Evolutionary conservation across 2,113 vertebrate species (phyloP), one percentile per base, ranked within the genome.

Genomic region (Alosa alosa): DNA sequence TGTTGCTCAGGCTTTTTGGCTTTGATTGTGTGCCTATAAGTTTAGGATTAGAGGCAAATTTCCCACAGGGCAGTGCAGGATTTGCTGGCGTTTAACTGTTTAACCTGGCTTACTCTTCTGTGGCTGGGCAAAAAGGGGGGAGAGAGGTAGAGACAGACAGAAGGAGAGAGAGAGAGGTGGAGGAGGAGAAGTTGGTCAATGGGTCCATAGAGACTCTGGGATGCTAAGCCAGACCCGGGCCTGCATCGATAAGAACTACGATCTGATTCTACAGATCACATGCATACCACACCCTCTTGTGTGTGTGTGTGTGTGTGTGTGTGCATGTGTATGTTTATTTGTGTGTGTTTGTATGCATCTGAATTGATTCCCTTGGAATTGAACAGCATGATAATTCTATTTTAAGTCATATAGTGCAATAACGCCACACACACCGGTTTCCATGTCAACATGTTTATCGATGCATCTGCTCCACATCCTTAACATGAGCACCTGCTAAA

Each of bases 1-100:
- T 98, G 97, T 98, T 99, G 97, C 97, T 96, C 94, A 86, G 97
- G 97, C 97, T 98, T 99, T 95, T 98, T 96, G 96, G 97, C 96
- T 99, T 99, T 99, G 97, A 99, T 98, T 98, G 97, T 97, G 96
- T 96, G 97, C 96, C 97, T 98, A 98, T 99, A 99, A 99, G 96
- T 99, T 99, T 92, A 86, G 98, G 98, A 99, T 99, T 99, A 99
- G 97, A 99, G 96, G 96, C 96, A 98, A 98, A 99, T 99, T 99
- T 99, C 98, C 98, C 98, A 99, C 97, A 97, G 98, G 98, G 98
- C 96, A 97, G 96, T 96, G 96, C 95, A 96, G 98, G 98, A 99
- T 99, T 99, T 99, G 96, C 96, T 96, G 96, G 95, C 96, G 96
- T 99, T 99, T 99, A 99, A 97, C 97, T 98, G 97, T 98, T 99